Conservation (phyloP, 1,140 invertebrate genomes). For the Drosophila carrolli region DNA sequence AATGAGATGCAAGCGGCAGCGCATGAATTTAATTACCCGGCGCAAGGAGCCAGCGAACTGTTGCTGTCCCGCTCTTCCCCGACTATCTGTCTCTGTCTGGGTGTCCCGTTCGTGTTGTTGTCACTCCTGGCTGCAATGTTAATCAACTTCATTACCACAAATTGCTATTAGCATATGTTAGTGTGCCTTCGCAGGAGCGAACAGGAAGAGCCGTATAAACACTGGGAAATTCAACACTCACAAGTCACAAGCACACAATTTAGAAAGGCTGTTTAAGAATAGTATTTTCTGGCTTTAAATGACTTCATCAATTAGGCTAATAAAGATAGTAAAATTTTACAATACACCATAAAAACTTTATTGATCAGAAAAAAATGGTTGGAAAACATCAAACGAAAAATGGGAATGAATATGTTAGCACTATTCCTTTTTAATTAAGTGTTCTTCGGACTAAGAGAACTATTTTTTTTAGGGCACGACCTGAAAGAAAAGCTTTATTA, state of each 20-base stretch:
- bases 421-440: too few species aligned
- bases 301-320: too few species aligned
- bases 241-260: neutral
- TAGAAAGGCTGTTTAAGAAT: too few species aligned
- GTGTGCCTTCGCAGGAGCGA: conserved; percentile 45
- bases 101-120: conserved; percentile 64
- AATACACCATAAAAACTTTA: too few species aligned
- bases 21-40: conserved; percentile 79
- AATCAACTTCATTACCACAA: conserved; percentile 83
- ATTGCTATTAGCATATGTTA: conserved; percentile 83
- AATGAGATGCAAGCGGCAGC: conserved; percentile 57
- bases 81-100: conserved; percentile 11
- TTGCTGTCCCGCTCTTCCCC: conserved; percentile 6
- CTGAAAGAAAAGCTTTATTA: too few species aligned
- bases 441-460: too few species aligned
- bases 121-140: conserved; percentile 80
- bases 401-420: too few species aligned
- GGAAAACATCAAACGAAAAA: too few species aligned
- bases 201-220: conserved; percentile 1
- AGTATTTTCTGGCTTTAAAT: too few species aligned
- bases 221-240: neutral
- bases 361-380: too few species aligned
- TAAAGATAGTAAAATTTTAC: too few species aligned
- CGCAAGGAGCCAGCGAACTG: conserved; percentile 41
- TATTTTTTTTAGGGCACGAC: too few species aligned